Base-by-base conservation (phyloP, 2,797 vertebrate species). In the Sebastiscus tertius region DNA sequence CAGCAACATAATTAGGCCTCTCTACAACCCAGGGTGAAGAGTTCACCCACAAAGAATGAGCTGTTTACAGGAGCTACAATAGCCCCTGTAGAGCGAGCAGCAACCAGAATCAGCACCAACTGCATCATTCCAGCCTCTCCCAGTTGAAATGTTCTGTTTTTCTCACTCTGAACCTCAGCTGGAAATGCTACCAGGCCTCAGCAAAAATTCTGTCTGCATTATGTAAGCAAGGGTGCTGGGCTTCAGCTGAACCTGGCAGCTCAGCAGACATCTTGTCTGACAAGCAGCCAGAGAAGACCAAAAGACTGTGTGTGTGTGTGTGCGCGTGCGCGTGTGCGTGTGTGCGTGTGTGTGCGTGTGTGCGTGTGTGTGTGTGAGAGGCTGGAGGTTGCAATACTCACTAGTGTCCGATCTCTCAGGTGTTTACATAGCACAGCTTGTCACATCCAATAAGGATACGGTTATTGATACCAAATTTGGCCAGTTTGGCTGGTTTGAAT, bases 21-120 rank as follows among this genome's bases (percentile, higher is more conserved):
- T 79, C 67, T 69, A 73, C 65, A 86, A 66, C 78, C 60, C 24
- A 70, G 88, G 87, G 89, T 94, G 90, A 92, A 88, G 79, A 92
- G 92, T 91, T 95, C 92, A 92, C 29, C 59, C 71, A 86, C 90
- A 90, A 91, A 83, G 87, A 90, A 86, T 24, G 49, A 73, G 75
- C 72, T 77, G 59, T 91, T 88, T 82, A 87, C 16, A 82, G 33
- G 62, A 59, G 64, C 34, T 68, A 87, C 90, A 92, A 93, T 81
- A 79, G 83, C 22, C 70, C 56, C 76, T 71, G 74, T 75, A 46
- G 81, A 85, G 80, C 72, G 77, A 84, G 80, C 72, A 75, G 63
- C 77, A 75, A 76, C 46, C 75, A 87, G 65, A 89, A 86, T 83
- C 75, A 81, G 71, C 79, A 77, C 14, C 8, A n/a, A 52, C 59